Evolutionary conservation across 2,113 vertebrate genomes (phyloP).

Genomic region (Capreolus pygargus): DNA sequence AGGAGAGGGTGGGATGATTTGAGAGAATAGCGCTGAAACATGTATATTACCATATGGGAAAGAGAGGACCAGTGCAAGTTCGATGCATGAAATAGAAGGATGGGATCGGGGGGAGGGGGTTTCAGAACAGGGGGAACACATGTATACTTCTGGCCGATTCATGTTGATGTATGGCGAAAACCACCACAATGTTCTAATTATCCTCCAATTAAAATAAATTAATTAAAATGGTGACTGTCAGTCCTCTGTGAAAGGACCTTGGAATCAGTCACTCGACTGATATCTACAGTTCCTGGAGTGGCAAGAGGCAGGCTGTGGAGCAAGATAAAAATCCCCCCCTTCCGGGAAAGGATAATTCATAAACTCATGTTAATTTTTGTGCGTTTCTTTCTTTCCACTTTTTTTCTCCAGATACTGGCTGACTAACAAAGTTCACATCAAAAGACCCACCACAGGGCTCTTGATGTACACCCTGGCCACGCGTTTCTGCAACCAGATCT

Average conservation of each 20-base stretch:
- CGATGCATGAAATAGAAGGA: background rate
- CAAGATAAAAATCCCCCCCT: background rate
- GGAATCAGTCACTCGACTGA: fast-evolving
- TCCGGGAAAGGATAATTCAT: background rate
- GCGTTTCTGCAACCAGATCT: slow-evolving; percentile 96
- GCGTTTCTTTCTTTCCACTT: background rate
- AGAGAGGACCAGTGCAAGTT: background rate
- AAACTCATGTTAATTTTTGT: background rate
- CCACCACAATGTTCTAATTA: background rate
- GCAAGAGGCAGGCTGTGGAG: background rate
- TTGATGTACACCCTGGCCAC: slow-evolving; percentile 98
- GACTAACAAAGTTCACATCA: slow-evolving; percentile 96
- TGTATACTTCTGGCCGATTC: background rate
- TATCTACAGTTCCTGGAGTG: background rate
- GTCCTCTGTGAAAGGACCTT: background rate
- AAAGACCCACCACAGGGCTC: slow-evolving; percentile 95
- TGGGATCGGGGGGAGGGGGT: background rate
- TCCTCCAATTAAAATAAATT: background rate
- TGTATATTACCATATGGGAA: background rate
- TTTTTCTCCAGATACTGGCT: slow-evolving; percentile 91
- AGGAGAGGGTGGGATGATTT: background rate
- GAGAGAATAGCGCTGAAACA: background rate
- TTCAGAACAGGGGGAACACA: background rate
- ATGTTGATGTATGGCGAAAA: background rate
- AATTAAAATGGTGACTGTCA: background rate